phyloP scores from a whole-genome alignment of 2,888 invertebrate genomes.

The Pemphredon lugubris region DNA sequence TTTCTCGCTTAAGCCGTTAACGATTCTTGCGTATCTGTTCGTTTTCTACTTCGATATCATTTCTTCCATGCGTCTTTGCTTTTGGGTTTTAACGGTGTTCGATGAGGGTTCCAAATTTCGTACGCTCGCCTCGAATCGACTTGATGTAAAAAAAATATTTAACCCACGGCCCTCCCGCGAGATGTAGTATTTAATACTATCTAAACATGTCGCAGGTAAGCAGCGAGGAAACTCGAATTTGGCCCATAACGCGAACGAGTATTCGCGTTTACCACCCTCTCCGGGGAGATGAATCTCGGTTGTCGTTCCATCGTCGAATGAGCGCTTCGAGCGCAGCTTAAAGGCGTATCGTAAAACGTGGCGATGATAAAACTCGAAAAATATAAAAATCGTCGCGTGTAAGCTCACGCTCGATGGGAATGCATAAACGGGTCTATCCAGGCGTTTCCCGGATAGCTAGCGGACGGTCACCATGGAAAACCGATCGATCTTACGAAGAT shows the following conservation, averaged over 20 bases:
- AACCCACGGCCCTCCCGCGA: too few species aligned
- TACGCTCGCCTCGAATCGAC: too few species aligned
- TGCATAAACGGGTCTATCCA: conserved; percentile 27
- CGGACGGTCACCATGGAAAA: conserved; percentile 23
- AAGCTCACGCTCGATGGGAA: background rate
- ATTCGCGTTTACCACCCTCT: too few species aligned
- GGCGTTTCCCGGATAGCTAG: conserved; percentile 15
- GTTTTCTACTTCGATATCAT: too few species aligned
- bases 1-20: background rate
- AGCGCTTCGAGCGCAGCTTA: background rate
- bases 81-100: too few species aligned
- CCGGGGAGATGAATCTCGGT: background rate
- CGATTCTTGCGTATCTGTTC: background rate
- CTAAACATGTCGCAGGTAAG: too few species aligned
- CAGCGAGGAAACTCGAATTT: too few species aligned
- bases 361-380: conserved; percentile 2
- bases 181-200: too few species aligned
- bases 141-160: too few species aligned
- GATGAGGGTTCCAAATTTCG: too few species aligned
- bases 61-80: too few species aligned
- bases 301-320: background rate
- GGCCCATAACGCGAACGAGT: too few species aligned
- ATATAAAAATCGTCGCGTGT: conserved; percentile 6
- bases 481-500: conserved; percentile 30
- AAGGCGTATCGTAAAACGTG: background rate